Base-by-base conservation (phyloP, 2,888 invertebrate species). In the Phlogophora meticulosa region DNA sequence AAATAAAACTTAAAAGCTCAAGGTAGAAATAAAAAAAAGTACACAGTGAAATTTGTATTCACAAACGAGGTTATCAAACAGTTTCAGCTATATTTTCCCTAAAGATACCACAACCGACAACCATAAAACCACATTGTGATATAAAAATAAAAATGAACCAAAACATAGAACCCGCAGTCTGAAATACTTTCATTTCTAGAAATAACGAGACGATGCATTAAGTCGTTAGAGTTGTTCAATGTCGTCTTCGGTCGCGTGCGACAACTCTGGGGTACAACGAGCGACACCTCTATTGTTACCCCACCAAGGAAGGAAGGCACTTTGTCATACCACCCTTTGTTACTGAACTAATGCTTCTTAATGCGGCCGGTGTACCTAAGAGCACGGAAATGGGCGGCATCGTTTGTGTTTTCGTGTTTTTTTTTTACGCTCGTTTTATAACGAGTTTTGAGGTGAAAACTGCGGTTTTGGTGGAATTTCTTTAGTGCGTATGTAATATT, bases 251-350 rank as follows among this genome's bases (percentile, higher is more conserved):
- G 83, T 88, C 83, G 88, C 88, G 85, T 85, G 86, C 84, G 70
- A 81, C 79, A 76, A 65, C 77, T 76, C 64, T 42, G 57, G 65
- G 75, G 76, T 81, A 87, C 84, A 85, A 83, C 87, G 80, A 81
- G 78, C 85, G 84, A 86, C 88, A 86, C 86, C 82, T 84, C 88
- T 83, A 86, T 91, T 91, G 89, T 91, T 84, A 82, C 85, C 85
- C 81, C 79, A 72, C 85, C 88, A 80, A 82, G 78, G 79, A 76
- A 81, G 83, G 83, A 85, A 89, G 89, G 88, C 91, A 92, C 92
- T 92, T 91, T 91, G 91, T 92, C 91, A 91, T 86, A 88, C 88
- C 85, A 86, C 88, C 89, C 89, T 93, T 93, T 93, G 92, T 93
- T 87, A 89, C 85, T 78, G 84, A 88, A 89, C 90, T 93, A 93